Evolutionary conservation across 2,797 vertebrate species (phyloP).

Genomic region (Rhinatrema bivittatum): DNA sequence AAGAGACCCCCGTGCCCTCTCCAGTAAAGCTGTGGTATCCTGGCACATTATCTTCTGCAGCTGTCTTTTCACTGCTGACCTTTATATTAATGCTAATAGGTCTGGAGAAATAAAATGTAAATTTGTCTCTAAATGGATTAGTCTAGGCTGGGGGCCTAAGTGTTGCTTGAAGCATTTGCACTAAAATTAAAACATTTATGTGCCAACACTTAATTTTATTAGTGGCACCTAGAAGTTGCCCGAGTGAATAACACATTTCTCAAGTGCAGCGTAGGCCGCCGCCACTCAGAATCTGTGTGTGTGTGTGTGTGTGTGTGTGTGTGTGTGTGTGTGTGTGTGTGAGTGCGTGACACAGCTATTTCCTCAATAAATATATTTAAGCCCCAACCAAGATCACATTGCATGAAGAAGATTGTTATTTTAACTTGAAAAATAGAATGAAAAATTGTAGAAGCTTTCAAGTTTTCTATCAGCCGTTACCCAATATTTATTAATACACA

Average conservation of each 20-base stretch:
- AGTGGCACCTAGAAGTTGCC: conserved; percentile 35
- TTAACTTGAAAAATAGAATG: not conserved
- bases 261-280: conserved; percentile 7
- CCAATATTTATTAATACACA: too few species aligned
- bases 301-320: not conserved
- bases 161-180: conserved; percentile 36
- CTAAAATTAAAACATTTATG: conserved; percentile 53
- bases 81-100: conserved; percentile 52
- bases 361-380: not conserved
- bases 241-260: conserved; percentile 27
- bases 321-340: conserved; percentile 6
- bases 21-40: conserved; percentile 35
- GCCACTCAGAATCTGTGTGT: not conserved
- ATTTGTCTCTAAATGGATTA: conserved; percentile 55
- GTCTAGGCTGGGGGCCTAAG: conserved; percentile 30
- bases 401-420: not conserved
- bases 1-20: conserved; percentile 31
- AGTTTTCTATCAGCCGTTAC: too few species aligned
- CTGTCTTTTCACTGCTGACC: conserved; percentile 40
- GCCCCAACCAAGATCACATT: conserved; percentile 1
- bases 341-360: not conserved
- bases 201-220: conserved; percentile 54
- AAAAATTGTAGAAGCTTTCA: too few species aligned
- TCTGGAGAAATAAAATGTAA: conserved; percentile 57
- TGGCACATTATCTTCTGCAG: conserved; percentile 40